Conservation (phyloP, 2,888 invertebrate genomes). For the Zygaena filipendulae region DNA sequence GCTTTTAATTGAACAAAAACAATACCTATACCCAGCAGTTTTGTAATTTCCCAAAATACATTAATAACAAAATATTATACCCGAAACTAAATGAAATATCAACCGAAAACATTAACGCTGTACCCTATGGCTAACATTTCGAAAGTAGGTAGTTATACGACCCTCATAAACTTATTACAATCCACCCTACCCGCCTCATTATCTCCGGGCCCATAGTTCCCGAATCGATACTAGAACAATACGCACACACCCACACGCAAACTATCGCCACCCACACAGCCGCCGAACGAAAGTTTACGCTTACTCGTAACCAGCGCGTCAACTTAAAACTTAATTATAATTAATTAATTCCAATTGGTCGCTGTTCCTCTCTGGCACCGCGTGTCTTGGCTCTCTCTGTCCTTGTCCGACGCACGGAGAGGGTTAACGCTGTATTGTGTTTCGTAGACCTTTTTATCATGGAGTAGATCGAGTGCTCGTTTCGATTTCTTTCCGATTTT, state of each 20-base stretch:
- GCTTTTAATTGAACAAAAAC: too few species aligned
- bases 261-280: slow-evolving; percentile 5
- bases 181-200: slow-evolving; percentile 58
- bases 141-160: slow-evolving; percentile 27
- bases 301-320: slow-evolving; percentile 70
- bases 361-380: slow-evolving; percentile 44
- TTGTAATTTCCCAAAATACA: too few species aligned
- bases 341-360: slow-evolving; percentile 81
- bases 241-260: slow-evolving; percentile 43
- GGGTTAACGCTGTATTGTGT: slow-evolving; percentile 60
- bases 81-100: too few species aligned
- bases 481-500: slow-evolving; percentile 61
- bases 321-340: slow-evolving; percentile 87
- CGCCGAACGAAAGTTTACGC: slow-evolving; percentile 51
- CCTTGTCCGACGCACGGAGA: slow-evolving; percentile 39
- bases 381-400: slow-evolving; percentile 55
- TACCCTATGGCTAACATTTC: too few species aligned
- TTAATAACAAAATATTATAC: too few species aligned
- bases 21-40: too few species aligned
- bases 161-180: slow-evolving; percentile 61
- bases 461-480: slow-evolving; percentile 47
- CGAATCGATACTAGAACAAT: slow-evolving; percentile 59
- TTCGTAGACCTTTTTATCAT: slow-evolving; percentile 66
- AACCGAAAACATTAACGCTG: too few species aligned
- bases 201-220: slow-evolving; percentile 60